Base-by-base conservation (phyloP, 2,888 invertebrate species). In the Ichneumoninae sp. region DNA sequence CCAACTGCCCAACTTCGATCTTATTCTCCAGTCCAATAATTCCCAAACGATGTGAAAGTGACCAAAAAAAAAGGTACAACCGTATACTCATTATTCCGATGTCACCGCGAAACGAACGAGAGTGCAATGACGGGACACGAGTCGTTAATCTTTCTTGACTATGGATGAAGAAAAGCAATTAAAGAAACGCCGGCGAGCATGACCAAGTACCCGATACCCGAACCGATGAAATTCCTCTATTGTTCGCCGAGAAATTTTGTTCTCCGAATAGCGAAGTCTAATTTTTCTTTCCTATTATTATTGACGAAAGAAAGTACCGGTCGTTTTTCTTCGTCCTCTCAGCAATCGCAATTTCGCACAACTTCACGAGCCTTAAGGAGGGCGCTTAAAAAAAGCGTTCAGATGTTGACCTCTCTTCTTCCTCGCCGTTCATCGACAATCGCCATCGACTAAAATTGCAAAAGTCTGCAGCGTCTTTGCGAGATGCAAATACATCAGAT, bases 201-300 rank as follows among this genome's bases (percentile, higher is more conserved):
- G 57, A 73, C 66, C 68, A 63, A 80, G 52, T 68, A 52, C 44
- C 68, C 69, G 44, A 44, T 47, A 68, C 6, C 26, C 68, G 44
- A 77, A 84, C 68, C 33, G 44, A 84, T 69, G n/a, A 52, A 44
- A 66, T 26, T 74, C 33, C 63, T 30, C 16, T 40, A 57, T 16
- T 10, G 40, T 83, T 80, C 36, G 47, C 66, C 26, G 83, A 52
- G 65, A 73, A 83, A 83, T 80, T 57, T 66, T 26, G 44, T 76
- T 76, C 71, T 33, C 16, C 65, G 82, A 73, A 83, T 60, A 69
- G 40, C 50, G 81, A 36, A 40, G 26, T 73, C 73, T 33, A 78
- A 83, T 73, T 54, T 30, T 47, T 36, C 40, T 10, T 40, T 40
- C 40, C 1, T 16, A 47, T 16, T 40, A 71, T 50, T 47, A 16